Base-by-base conservation (phyloP, 2,113 vertebrate genomes). In the Pterophyllum scalare region DNA sequence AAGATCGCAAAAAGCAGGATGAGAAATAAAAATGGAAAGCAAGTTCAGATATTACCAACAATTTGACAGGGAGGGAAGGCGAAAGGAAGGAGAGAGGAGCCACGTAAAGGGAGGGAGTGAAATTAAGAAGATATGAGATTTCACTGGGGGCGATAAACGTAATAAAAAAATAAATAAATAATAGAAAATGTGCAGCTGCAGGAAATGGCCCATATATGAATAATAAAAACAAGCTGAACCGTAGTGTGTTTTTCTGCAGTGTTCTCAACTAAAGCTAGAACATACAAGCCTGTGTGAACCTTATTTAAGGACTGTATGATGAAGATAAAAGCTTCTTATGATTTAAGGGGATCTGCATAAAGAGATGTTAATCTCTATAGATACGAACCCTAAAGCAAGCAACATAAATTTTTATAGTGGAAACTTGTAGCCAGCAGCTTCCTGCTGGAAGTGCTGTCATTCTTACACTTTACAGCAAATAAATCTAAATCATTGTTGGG, bases 91-190 rank as follows among this genome's bases (percentile, higher is more conserved):
- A 12, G 35, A 72, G 35, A 61, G 38, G 19, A 76, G 49, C 82
- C 60, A 26, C 57, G 10, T 10, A 24, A 35, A 67, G 67, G 31
- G 31, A 17, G 56, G 83, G 88, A 87, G 84, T 77, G 40, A 82
- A 60, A 83, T 83, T 75, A 65, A 49, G 26, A 8, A 75, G 28
- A 56, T 28, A 9, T 40, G 31, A 12, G 57, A 59, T 85, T 57
- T 59, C 14, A 22, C 49, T 43, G 20, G 12, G n/a, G 57, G 56
- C 61, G 14, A 33, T 9, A 77, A 78, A 62, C 22, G 3, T 46
- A 35, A 31, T 52, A 17, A 52, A 74, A 81, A 28, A 26, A 58
- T 13, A 20, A 9, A 81, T 38, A 26, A 22, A 49, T 4, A 28
- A 58, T 8, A 28, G 3, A 59, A 19, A 57, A 62, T 35, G 6